A percentile compares a stretch with the other conserved stretches of the same genome.
phyloP scores from a whole-genome alignment of 2,797 vertebrate genomes.

The Acipenser transmontanus region DNA sequence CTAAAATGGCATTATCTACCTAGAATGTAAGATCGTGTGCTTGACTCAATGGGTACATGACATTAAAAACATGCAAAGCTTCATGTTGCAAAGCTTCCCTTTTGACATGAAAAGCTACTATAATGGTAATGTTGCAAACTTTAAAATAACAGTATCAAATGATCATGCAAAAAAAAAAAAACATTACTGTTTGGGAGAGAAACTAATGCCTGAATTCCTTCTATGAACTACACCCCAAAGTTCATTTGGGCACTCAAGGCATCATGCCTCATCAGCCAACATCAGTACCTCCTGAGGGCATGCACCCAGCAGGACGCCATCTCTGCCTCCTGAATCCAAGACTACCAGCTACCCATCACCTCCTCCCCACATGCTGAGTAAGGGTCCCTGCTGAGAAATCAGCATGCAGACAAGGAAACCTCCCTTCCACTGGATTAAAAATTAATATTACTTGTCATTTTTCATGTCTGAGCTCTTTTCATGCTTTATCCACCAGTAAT shows the following conservation, averaged over 20 bases:
- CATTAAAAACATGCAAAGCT: no score
- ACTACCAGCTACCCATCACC: slow-evolving; percentile 55
- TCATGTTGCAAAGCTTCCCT: no score
- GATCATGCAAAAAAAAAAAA: slow-evolving; percentile 5
- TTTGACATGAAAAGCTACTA: not conserved
- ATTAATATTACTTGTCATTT: slow-evolving; percentile 86
- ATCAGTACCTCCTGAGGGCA: slow-evolving; percentile 54
- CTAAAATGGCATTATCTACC: no score
- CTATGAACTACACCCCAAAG: slow-evolving; percentile 53
- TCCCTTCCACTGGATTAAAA: slow-evolving; percentile 78
- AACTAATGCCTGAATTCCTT: slow-evolving; percentile 42
- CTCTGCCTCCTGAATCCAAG: slow-evolving; percentile 51
- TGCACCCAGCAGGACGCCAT: slow-evolving; percentile 56
- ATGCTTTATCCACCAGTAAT: slow-evolving; percentile 83
- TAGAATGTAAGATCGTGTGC: no score
- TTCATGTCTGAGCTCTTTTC: slow-evolving; percentile 84
- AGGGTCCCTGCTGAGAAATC: slow-evolving; percentile 70
- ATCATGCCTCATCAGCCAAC: slow-evolving; percentile 65
- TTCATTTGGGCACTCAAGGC: slow-evolving; percentile 66
- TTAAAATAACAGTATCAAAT: not conserved
- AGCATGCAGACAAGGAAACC: slow-evolving; percentile 77
- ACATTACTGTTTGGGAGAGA: slow-evolving; percentile 16
- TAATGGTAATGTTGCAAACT: not conserved
- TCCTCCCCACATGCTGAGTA: slow-evolving; percentile 48
- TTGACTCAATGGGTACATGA: no score